Conservation (phyloP, 2,797 vertebrate genomes). For the Syngnathus acus region DNA sequence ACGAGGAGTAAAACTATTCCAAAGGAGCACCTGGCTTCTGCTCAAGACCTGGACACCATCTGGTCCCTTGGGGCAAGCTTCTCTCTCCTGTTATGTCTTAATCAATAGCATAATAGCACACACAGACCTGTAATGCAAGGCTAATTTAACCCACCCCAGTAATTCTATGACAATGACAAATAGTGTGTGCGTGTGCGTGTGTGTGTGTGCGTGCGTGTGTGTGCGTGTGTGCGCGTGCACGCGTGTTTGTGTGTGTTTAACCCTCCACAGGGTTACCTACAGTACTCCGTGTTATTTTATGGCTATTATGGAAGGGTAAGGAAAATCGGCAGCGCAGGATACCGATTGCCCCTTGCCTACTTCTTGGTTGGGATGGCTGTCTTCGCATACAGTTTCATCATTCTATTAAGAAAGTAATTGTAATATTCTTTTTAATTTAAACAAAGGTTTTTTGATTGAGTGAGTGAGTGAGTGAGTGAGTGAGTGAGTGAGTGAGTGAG, state of each 20-base stretch:
- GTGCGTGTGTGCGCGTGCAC: constrained; percentile 17
- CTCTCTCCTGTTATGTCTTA: constrained; percentile 4
- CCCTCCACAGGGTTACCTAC: constrained; percentile 84
- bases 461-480: no score
- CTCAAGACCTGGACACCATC: constrained; percentile 95
- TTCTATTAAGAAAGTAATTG: constrained; percentile 87
- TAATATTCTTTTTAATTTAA: not conserved
- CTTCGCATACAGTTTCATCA: constrained; percentile 97
- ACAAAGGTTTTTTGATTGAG: not conserved
- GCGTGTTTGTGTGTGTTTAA: constrained; percentile 19
- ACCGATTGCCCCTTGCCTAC: constrained; percentile 89
- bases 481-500: no score
- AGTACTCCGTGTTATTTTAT: constrained; percentile 95
- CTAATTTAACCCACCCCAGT: not conserved
- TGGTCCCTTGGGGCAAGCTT: constrained; percentile 93
- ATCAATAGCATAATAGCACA: not conserved
- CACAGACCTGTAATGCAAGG: not conserved
- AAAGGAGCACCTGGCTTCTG: constrained; percentile 75
- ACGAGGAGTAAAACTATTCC: constrained; percentile 90
- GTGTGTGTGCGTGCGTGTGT: constrained; percentile 20
- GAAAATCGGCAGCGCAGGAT: constrained; percentile 87
- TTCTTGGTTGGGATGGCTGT: constrained; percentile 97
- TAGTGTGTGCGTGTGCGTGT: constrained; percentile 16
- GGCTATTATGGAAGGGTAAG: constrained; percentile 88
- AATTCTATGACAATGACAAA: not conserved